Base-by-base conservation (phyloP, 2,113 vertebrate genomes). In the Condylura cristata region DNA sequence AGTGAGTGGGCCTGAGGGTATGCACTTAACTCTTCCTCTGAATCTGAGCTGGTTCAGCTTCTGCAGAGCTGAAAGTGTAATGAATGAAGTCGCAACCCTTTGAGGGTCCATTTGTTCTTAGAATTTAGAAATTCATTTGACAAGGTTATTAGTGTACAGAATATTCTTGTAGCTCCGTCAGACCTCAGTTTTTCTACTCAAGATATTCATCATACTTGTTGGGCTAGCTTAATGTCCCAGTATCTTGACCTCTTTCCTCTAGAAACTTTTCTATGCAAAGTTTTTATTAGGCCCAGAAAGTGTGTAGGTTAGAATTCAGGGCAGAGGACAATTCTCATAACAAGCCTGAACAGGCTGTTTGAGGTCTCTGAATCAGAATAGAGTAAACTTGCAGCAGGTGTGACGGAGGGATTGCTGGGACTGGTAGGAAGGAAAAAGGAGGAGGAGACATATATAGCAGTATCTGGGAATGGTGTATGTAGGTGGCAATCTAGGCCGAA, bases 81-180 rank as follows among this genome's bases (percentile, higher is more conserved):
- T 26, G 82, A 72, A 34, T 83, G 65, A 79, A 63, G 66, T 86
- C 53, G 53, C 28, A 86, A 6, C 39, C 1, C 16, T 70, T 41
- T 86, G 78, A 91, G n/a, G 41, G 11, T 74, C n/a, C 48, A 0
- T 41, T 76, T 86, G 65, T 86, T 81, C 8, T 93, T 93, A 82
- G 81, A 93, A 74, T 80, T 96, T 88, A 88, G 66, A 93, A 96
- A 74, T 92, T 83, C 63, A 61, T 86, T 95, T 89, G 89, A 65
- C 86, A 89, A 78, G 14, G 8, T 89, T 91, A 39, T 13, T 37
- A 76, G 39, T 17, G 34, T 72, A 16, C 11, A 66, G 51, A 66
- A 81, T 20, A 78, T 51, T 75, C 11, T 34, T 61, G 26, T 90
- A 90, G 16, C 28, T 61, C 4, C 3, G 41, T 66, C 22, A 9